Conservation (phyloP, 2,113 vertebrate species). For the Pavo muticus region DNA sequence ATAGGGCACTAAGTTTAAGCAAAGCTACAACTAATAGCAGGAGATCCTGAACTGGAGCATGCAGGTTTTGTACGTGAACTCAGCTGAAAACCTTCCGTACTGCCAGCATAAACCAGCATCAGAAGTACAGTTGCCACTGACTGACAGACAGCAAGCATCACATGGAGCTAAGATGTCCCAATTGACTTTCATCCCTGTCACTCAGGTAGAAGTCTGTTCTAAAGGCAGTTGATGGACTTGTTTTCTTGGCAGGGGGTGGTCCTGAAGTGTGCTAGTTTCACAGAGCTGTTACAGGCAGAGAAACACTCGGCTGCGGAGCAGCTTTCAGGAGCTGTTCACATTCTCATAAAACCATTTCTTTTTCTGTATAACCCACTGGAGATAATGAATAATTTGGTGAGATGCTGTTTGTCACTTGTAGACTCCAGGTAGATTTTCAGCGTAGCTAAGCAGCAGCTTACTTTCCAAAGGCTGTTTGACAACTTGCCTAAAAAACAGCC, state of each 20-base stretch:
- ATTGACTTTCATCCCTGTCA: background rate
- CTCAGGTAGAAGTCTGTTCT: background rate
- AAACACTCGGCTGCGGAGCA: background rate
- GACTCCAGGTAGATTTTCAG: background rate
- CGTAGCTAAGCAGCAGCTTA: background rate
- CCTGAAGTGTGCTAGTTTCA: background rate
- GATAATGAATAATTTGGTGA: background rate
- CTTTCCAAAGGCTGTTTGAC: background rate
- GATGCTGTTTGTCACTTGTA: background rate
- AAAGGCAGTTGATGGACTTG: background rate
- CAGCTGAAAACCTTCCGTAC: background rate
- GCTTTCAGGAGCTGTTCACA: background rate
- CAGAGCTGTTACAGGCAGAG: background rate
- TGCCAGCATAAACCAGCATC: background rate
- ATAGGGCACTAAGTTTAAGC: accelerated
- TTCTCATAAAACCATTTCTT: background rate
- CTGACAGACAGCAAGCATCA: background rate
- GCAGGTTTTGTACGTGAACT: background rate
- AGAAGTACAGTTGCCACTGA: background rate
- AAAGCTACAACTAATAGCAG: background rate
- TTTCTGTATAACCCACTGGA: background rate
- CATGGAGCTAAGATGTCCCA: background rate
- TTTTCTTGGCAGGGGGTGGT: background rate
- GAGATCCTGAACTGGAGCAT: background rate
- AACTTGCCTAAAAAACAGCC: background rate